Base-by-base conservation (phyloP, 2,797 vertebrate species). In the Coregonus sp. region DNA sequence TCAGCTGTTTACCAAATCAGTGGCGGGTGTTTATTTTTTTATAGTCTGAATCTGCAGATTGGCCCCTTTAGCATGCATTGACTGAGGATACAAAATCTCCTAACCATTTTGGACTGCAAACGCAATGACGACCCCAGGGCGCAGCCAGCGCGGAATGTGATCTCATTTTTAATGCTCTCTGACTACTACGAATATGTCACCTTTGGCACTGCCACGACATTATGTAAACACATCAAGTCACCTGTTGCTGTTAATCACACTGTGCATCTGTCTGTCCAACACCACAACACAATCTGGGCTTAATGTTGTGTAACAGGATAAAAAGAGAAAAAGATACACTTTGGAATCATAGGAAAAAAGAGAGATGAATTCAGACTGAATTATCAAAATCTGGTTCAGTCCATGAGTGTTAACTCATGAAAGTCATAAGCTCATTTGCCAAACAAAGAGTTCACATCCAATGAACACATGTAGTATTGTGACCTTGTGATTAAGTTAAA, bases 151-250 rank as follows among this genome's bases (percentile, higher is more conserved):
- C n/a, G n/a, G n/a, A n/a, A 81, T 73, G 61, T 56, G 74, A 61
- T 75, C 84, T 86, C 72, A 78, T 69, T 75, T 65, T 25, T 78
- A 76, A 85, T 72, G 66, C n/a, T 35, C 18, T 80, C 74, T 84
- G 86, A 82, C 77, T 52, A 74, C 75, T 75, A 83, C 78, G n/a
- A 89, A 74, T 85, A 87, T 80, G 76, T 88, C 85, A 87, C 74
- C 67, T 84, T 81, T 90, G 89, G 87, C 86, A 80, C 65, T n/a
- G 76, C 73, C 4, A 52, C 65, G 74, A 81, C 66, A 73, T 86
- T 82, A 75, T 84, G 83, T 74, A 86, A 85, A 83, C 47, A 80
- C 72, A 76, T 79, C 69, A 84, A 66, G 77, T 77, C 70, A 76
- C 65, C 73, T 70, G 70, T 82, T 12, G 72, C 65, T 79, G 56